Percentiles rank a stretch among this genome's conserved stretches.
Conservation (phyloP, 2,797 vertebrate species). For the Poecilia picta region DNA sequence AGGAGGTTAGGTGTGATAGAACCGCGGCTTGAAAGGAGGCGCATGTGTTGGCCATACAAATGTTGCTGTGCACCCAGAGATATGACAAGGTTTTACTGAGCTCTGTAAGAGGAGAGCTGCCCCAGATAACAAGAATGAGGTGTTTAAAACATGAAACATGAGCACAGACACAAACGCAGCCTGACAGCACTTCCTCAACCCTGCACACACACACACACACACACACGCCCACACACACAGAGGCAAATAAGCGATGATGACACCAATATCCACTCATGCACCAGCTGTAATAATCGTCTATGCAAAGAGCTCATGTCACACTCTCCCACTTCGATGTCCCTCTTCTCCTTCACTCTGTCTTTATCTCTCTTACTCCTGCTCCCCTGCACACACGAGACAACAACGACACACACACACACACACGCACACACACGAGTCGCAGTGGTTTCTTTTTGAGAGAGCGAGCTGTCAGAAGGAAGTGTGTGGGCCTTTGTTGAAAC, state of each 20-base stretch:
- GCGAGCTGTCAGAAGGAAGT: slow-evolving; percentile 71
- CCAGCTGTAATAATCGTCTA: slow-evolving; percentile 66
- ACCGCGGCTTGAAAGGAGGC: slow-evolving; percentile 3
- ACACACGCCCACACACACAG: neutral
- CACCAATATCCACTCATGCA: slow-evolving; percentile 58
- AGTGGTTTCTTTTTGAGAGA: slow-evolving; percentile 68
- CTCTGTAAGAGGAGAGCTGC: slow-evolving; percentile 29
- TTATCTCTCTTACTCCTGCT: slow-evolving; percentile 39
- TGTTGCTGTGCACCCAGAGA: slow-evolving; percentile 34
- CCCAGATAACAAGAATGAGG: slow-evolving; percentile 48
- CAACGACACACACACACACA: neutral
- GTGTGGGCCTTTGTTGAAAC: slow-evolving; percentile 77
- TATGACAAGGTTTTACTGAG: slow-evolving; percentile 49
- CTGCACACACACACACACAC: slow-evolving; percentile 3
- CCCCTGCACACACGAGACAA: slow-evolving; percentile 39
- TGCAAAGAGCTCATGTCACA: slow-evolving; percentile 63
- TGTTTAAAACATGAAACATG: slow-evolving; percentile 65
- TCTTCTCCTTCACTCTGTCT: slow-evolving; percentile 41
- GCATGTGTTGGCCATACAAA: slow-evolving; percentile 31
- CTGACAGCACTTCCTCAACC: slow-evolving; percentile 56
- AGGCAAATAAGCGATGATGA: slow-evolving; percentile 30
- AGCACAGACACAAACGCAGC: slow-evolving; percentile 51
- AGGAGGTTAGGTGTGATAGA: slow-evolving; percentile 23
- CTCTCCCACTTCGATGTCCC: slow-evolving; percentile 65
- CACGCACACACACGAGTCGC: slow-evolving; percentile 39